Percentiles rank a stretch among this genome's conserved stretches.
phyloP scores from a whole-genome alignment of 2,888 invertebrate species.

The Lymantria dispar region DNA sequence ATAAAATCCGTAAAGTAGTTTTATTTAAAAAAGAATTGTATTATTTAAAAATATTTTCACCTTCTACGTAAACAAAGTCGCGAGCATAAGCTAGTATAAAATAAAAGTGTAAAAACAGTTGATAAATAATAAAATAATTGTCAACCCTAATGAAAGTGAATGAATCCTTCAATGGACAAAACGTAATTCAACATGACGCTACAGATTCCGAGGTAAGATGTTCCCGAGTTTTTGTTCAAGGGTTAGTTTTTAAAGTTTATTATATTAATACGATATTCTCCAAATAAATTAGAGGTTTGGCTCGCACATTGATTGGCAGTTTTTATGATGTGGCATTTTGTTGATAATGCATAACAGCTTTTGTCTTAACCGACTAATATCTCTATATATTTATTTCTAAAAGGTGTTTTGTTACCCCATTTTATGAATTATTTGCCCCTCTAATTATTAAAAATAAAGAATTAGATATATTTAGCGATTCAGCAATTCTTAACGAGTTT shows the following conservation, averaged over 20 bases:
- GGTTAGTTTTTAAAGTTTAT: constrained; percentile 7
- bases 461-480: too few species aligned
- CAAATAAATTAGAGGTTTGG: constrained; percentile 4
- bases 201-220: constrained; percentile 15
- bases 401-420: too few species aligned
- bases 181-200: constrained; percentile 30
- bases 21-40: too few species aligned
- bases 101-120: too few species aligned
- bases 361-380: neutral
- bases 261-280: constrained; percentile 17
- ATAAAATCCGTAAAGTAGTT: too few species aligned
- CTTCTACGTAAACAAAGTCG: too few species aligned
- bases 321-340: constrained; percentile 1
- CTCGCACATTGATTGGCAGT: neutral
- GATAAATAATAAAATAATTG: too few species aligned
- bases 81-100: too few species aligned
- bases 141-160: constrained; percentile 53
- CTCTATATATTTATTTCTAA: neutral
- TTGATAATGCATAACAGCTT: neutral
- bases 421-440: too few species aligned
- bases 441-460: too few species aligned
- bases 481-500: too few species aligned
- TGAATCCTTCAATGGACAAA: constrained; percentile 37
- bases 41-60: too few species aligned
- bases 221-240: constrained; percentile 6